phyloP scores from a whole-genome alignment of 2,797 vertebrate species.

The Choloepus didactylus region DNA sequence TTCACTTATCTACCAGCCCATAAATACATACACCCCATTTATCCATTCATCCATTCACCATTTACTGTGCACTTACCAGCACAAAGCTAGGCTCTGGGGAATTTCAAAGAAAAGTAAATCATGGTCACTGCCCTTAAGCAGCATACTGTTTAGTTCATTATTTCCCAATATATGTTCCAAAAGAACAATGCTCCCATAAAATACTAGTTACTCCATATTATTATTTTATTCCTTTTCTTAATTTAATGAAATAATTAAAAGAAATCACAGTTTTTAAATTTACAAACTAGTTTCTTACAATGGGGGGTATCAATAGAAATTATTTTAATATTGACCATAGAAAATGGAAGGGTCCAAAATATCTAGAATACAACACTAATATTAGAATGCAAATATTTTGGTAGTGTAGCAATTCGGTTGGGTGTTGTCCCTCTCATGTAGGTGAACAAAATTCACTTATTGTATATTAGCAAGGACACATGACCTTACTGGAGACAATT shows the following conservation, averaged over 20 bases:
- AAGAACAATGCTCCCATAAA: not conserved
- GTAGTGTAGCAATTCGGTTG: not conserved
- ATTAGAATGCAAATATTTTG: not conserved
- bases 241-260: slow-evolving; percentile 27
- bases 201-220: not conserved
- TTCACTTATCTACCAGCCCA: not conserved
- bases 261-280: not conserved
- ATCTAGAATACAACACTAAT: not conserved
- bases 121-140: slow-evolving; percentile 6
- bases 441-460: not conserved
- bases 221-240: not conserved
- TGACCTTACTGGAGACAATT: not conserved
- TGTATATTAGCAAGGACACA: slow-evolving; percentile 10
- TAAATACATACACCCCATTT: not conserved
- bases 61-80: not conserved
- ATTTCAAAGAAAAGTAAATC: slow-evolving; percentile 39
- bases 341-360: not conserved
- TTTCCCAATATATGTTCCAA: slow-evolving; percentile 18
- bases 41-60: not conserved
- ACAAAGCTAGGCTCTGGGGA: not conserved
- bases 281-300: not conserved
- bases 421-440: not conserved
- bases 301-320: not conserved
- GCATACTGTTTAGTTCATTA: slow-evolving; percentile 16
- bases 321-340: slow-evolving; percentile 46